Percentiles rank a stretch among this genome's conserved stretches.
Conservation (phyloP, 2,797 vertebrate genomes). For the Acestrorhynchus altus region DNA sequence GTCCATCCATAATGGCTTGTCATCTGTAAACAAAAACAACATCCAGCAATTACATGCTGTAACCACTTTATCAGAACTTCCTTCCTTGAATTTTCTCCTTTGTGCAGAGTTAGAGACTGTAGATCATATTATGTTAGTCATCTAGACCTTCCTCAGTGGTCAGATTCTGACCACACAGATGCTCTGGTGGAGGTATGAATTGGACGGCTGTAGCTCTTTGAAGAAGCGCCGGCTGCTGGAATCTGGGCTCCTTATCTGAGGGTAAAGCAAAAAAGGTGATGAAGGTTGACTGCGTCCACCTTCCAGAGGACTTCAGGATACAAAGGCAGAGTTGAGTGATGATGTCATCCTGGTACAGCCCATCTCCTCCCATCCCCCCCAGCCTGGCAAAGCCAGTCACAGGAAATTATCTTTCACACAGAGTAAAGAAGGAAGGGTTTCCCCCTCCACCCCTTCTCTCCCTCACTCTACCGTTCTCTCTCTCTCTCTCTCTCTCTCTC, state of each 20-base stretch:
- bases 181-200: too few relatives aligned
- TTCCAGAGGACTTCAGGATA: not conserved
- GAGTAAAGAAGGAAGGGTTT: slow-evolving; percentile 29
- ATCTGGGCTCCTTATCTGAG: not conserved
- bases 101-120: too few relatives aligned
- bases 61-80: too few relatives aligned
- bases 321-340: slow-evolving; percentile 18
- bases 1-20: too few relatives aligned
- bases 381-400: slow-evolving; percentile 43
- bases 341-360: slow-evolving; percentile 48
- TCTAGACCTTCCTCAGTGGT: too few relatives aligned
- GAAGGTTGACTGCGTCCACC: slow-evolving; percentile 4
- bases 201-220: too few relatives aligned
- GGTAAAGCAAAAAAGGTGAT: slow-evolving; percentile 24
- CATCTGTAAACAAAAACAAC: too few relatives aligned
- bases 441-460: not conserved
- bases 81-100: too few relatives aligned
- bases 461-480: not conserved
- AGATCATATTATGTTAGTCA: too few relatives aligned
- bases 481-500: not conserved
- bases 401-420: slow-evolving; percentile 52
- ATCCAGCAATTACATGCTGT: too few relatives aligned
- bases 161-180: too few relatives aligned
- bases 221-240: too few relatives aligned
- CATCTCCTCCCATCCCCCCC: slow-evolving; percentile 17